Evolutionary conservation across 2,797 vertebrate species (phyloP).

Genomic region (Remorina albescens): DNA sequence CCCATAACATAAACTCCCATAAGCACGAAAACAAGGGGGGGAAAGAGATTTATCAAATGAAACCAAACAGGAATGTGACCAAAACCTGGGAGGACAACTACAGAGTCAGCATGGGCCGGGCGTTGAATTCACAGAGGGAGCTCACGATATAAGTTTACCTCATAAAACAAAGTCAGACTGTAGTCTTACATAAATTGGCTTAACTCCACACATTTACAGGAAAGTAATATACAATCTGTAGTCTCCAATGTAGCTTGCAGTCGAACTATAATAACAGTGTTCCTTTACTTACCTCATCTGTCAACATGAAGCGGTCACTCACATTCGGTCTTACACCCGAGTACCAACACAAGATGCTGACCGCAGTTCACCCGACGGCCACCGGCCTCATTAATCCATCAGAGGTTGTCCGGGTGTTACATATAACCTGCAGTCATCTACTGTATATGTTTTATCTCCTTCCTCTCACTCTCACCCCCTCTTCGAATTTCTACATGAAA

Average conservation of each 20-base stretch:
- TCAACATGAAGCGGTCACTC: background rate
- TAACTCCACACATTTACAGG: background rate
- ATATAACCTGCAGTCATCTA: slow-evolving; percentile 5
- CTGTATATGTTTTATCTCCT: background rate
- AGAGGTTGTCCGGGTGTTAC: background rate
- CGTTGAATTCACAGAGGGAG: too few species aligned
- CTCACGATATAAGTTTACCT: too few species aligned
- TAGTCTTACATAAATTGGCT: too few species aligned
- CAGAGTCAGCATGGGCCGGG: too few species aligned
- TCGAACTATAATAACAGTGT: background rate
- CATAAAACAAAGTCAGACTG: background rate
- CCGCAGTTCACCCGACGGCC: background rate
- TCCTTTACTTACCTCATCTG: background rate
- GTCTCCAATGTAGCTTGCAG: background rate
- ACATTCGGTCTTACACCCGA: too few species aligned
- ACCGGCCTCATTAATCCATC: background rate
- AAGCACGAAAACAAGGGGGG: too few species aligned
- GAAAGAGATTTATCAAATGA: too few species aligned
- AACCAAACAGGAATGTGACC: too few species aligned
- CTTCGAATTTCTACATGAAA: slow-evolving; percentile 35
- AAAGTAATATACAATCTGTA: background rate
- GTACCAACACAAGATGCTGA: too few species aligned
- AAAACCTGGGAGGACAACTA: too few species aligned
- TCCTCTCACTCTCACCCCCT: slow-evolving; percentile 13
- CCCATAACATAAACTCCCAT: too few species aligned